phyloP scores from a whole-genome alignment of 2,113 vertebrate species.

The Neomonachus schauinslandi region DNA sequence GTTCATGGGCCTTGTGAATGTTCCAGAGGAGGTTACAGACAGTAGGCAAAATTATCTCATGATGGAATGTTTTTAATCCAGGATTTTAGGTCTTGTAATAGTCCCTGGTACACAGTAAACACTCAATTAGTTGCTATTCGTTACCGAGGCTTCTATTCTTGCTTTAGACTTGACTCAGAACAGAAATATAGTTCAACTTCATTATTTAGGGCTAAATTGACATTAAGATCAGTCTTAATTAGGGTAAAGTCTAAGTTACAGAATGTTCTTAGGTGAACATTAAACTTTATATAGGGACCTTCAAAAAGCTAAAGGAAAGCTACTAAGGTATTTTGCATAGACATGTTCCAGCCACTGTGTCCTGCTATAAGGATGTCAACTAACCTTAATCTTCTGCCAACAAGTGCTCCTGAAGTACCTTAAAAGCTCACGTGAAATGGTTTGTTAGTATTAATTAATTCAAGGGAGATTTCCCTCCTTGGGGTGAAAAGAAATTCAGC shows the following conservation, averaged over 20 bases:
- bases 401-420: slow-evolving; percentile 8
- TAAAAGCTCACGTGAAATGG: slow-evolving; percentile 14
- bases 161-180: slow-evolving; percentile 50
- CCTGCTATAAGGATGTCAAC: background rate
- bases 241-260: slow-evolving; percentile 51
- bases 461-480: slow-evolving; percentile 16
- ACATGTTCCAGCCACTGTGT: background rate
- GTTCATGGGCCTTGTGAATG: background rate
- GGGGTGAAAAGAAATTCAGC: slow-evolving; percentile 36
- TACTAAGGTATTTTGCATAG: slow-evolving; percentile 44
- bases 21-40: background rate
- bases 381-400: slow-evolving; percentile 9
- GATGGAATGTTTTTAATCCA: background rate
- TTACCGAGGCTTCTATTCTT: slow-evolving; percentile 4
- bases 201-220: slow-evolving; percentile 16
- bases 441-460: slow-evolving; percentile 33
- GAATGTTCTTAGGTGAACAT: slow-evolving; percentile 32
- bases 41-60: slow-evolving; percentile 19
- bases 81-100: background rate
- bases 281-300: background rate
- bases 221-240: slow-evolving; percentile 46
- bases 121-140: slow-evolving; percentile 13
- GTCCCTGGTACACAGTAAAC: background rate
- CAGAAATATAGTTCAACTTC: slow-evolving; percentile 3
- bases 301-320: background rate